Evolutionary conservation across 2,113 vertebrate genomes (phyloP).

Genomic region (Myrmophylax atrothorax): DNA sequence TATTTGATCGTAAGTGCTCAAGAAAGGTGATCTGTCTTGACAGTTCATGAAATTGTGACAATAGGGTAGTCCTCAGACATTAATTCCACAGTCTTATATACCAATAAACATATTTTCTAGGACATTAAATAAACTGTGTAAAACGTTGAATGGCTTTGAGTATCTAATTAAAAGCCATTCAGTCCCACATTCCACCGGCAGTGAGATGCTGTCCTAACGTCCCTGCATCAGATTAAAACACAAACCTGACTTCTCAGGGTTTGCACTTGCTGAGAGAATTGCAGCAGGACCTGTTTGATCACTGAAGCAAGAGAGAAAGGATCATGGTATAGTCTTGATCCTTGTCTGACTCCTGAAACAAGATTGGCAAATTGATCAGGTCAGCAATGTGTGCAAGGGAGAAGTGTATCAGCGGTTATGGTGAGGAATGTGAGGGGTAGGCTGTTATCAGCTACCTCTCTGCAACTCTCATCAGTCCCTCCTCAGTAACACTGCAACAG

Average conservation of each 20-base stretch:
- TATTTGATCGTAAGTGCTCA: constrained; percentile 52
- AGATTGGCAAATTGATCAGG: neutral
- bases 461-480: neutral
- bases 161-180: neutral
- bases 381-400: neutral
- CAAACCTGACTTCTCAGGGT: neutral
- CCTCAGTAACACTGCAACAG: neutral
- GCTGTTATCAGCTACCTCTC: neutral
- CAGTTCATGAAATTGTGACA: constrained; percentile 16
- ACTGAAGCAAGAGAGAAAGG: neutral
- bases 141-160: neutral
- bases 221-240: neutral
- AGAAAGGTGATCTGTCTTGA: constrained; percentile 46
- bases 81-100: constrained; percentile 17
- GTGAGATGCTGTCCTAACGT: neutral
- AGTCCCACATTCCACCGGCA: neutral
- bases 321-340: neutral
- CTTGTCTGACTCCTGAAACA: neutral
- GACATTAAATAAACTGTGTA: neutral
- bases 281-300: neutral
- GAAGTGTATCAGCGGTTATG: accelerated
- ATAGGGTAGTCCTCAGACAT: constrained; percentile 33
- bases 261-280: neutral
- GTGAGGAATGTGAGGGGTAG: neutral
- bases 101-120: constrained; percentile 2